These are phyloP conservation scores for Platyrinchus mystaceus DNA, from an alignment of 2,797 vertebrate genomes.

Conservation along the genomic window DNA sequence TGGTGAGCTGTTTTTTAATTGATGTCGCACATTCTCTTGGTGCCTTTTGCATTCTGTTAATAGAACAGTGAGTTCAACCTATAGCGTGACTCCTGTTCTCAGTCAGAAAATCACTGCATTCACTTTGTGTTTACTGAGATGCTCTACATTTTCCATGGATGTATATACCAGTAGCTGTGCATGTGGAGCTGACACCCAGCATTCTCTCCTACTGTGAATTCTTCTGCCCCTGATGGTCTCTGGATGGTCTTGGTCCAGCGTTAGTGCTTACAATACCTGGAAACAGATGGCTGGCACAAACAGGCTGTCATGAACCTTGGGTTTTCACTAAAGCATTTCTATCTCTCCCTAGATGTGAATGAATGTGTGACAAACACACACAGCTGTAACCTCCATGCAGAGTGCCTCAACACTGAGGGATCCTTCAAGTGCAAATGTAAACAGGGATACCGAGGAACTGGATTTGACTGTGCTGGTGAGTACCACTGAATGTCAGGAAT, in stretches of 20 bases:
- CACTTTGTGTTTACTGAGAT: not conserved
- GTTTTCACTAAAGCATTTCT: not conserved
- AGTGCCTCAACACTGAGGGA: slow-evolving; percentile 89
- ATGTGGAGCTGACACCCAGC: not conserved
- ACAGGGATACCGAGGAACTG: slow-evolving; percentile 89
- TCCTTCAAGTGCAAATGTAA: slow-evolving; percentile 94
- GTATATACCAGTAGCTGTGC: not conserved
- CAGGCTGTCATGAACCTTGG: not conserved
- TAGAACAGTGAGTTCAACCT: not conserved
- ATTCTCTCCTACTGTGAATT: not conserved
- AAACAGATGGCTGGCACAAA: not conserved
- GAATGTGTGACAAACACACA: slow-evolving; percentile 84
- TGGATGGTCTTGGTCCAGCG: not conserved
- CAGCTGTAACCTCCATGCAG: slow-evolving; percentile 86
- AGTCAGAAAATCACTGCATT: not conserved
- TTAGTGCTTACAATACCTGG: not conserved
- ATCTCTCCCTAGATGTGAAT: slow-evolving; percentile 84
- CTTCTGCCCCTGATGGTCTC: not conserved
- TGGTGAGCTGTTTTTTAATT: not conserved
- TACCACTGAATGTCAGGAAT: not conserved
- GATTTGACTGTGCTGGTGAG: slow-evolving; percentile 91
- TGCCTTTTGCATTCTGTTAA: not conserved
- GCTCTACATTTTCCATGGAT: not conserved
- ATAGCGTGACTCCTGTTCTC: not conserved
- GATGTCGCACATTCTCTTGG: not conserved